phyloP scores from a whole-genome alignment of 1,140 invertebrate species.

The Aphelinus atriplicis region DNA sequence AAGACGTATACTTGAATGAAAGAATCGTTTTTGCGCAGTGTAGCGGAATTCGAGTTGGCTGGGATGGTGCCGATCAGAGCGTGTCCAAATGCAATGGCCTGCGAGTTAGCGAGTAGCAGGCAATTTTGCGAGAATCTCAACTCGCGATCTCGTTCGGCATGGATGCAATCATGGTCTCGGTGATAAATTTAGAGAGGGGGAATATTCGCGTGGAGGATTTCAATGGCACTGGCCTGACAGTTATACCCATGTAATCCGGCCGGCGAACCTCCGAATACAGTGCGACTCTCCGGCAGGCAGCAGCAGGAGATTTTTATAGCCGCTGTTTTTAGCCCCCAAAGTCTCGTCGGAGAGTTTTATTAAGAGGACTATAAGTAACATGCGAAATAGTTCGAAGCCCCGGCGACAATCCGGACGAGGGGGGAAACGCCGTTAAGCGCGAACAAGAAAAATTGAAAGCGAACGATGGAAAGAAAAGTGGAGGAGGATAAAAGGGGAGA shows the following conservation, averaged over 20 bases:
- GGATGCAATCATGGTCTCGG: slow-evolving; percentile 10
- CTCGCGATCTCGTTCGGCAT: slow-evolving; percentile 14
- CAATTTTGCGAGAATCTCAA: too few species aligned
- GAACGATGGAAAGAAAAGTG: slow-evolving; percentile 26
- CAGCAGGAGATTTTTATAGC: slow-evolving; percentile 30
- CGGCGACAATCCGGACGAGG: slow-evolving; percentile 26
- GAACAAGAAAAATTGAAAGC: slow-evolving; percentile 34
- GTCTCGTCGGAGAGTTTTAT: slow-evolving; percentile 29
- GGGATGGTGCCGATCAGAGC: too few species aligned
- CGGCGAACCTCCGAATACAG: slow-evolving; percentile 20
- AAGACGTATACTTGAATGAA: too few species aligned
- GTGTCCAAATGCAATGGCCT: too few species aligned
- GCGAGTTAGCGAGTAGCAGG: too few species aligned
- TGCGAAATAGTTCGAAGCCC: slow-evolving; percentile 31
- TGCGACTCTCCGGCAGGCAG: not conserved
- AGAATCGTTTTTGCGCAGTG: too few species aligned
- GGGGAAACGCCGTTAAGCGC: slow-evolving; percentile 27
- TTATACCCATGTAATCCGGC: slow-evolving; percentile 28
- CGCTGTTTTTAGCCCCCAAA: slow-evolving; percentile 29
- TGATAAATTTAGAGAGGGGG: slow-evolving; percentile 27
- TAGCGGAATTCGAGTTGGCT: too few species aligned
- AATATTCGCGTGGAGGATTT: slow-evolving; percentile 24
- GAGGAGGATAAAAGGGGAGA: too few species aligned
- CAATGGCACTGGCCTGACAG: slow-evolving; percentile 34
- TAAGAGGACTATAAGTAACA: slow-evolving; percentile 41